Evolutionary conservation across 2,113 vertebrate genomes (phyloP).

Genomic region (Prinia subflava): DNA sequence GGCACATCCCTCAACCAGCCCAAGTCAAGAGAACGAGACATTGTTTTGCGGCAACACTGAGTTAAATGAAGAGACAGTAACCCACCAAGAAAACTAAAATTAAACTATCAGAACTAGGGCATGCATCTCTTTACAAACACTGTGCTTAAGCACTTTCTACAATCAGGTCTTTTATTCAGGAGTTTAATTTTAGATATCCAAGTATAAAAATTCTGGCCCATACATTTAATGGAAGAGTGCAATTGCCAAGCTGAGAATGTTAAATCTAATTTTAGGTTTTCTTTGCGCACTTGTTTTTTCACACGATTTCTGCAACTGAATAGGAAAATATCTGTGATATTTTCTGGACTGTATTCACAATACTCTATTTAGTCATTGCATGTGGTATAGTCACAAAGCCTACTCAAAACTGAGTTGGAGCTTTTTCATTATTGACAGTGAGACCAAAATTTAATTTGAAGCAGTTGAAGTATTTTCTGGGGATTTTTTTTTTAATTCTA

Average conservation of each 20-base stretch:
- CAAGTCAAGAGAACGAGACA: not conserved
- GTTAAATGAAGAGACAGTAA: not conserved
- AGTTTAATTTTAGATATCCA: constrained; percentile 56
- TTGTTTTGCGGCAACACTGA: not conserved
- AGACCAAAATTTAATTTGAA: constrained; percentile 13
- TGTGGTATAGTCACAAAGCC: not conserved
- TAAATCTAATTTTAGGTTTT: constrained; percentile 59
- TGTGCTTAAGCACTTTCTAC: constrained; percentile 45
- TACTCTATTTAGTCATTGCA: not conserved
- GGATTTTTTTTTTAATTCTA: not conserved
- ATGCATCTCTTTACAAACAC: constrained; percentile 8
- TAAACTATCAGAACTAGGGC: constrained; percentile 38
- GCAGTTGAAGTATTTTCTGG: not conserved
- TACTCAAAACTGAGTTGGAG: not conserved
- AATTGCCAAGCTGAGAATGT: constrained; percentile 49
- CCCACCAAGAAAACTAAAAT: constrained; percentile 35
- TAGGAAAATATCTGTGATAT: constrained; percentile 49
- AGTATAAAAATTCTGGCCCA: constrained; percentile 59
- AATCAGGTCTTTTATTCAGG: constrained; percentile 50
- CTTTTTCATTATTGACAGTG: not conserved
- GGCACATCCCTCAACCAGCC: not conserved
- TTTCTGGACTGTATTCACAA: constrained; percentile 34
- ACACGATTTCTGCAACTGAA: constrained; percentile 41
- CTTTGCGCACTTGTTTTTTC: constrained; percentile 47
- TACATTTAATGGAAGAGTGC: not conserved